Percentiles rank a stretch among this genome's conserved stretches.
Conservation (phyloP, 2,888 invertebrate genomes). For the Hipparchia sbordonii region DNA sequence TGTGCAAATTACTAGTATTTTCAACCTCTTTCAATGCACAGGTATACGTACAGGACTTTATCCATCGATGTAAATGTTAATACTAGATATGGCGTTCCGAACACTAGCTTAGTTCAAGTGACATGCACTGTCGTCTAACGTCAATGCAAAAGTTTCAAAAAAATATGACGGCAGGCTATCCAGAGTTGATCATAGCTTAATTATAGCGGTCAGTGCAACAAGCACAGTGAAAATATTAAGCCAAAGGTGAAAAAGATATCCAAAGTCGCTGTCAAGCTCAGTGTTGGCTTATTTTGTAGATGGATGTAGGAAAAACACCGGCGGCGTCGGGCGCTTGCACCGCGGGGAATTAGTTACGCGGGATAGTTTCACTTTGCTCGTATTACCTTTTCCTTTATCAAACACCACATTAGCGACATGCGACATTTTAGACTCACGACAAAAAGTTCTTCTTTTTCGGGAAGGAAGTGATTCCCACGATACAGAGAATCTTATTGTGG, state of each 20-base stretch:
- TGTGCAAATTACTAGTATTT: conserved; percentile 16
- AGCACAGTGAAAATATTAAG: not conserved
- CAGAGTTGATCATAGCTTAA: no score
- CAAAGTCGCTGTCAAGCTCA: conserved; percentile 26
- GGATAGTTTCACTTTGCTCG: conserved; percentile 14
- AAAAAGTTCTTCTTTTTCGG: no score
- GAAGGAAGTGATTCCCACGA: no score
- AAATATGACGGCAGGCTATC: no score
- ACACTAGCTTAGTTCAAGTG: no score
- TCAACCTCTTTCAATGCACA: not conserved
- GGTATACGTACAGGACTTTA: not conserved
- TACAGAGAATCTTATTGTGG: no score
- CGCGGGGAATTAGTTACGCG: conserved; percentile 13
- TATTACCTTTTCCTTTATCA: conserved; percentile 18
- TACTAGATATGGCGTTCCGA: no score
- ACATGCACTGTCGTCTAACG: no score
- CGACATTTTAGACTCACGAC: no score
- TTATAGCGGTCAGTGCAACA: not conserved
- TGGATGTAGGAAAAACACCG: conserved; percentile 12
- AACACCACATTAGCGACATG: no score
- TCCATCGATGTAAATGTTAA: not conserved
- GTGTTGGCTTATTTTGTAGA: conserved; percentile 8
- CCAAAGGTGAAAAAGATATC: conserved; percentile 16
- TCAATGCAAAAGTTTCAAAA: no score
- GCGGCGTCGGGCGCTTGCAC: conserved; percentile 10